Evolutionary conservation across 2,888 invertebrate genomes (phyloP).

Genomic region (Trachelus troglodyta): DNA sequence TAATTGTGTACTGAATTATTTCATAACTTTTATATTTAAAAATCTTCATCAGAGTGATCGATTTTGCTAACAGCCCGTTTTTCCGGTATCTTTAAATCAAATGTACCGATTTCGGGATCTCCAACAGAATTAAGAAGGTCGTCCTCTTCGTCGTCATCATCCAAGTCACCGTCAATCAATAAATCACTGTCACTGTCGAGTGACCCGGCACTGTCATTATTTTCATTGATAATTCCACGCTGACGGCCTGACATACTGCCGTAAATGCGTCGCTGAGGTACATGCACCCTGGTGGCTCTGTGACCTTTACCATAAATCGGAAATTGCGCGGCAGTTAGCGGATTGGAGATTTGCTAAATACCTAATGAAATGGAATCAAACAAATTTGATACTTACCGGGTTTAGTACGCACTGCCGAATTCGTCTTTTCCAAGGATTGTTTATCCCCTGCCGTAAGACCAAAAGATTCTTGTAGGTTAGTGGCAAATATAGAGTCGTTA

Average conservation of each 20-base stretch:
- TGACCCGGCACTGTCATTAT: conserved; percentile 56
- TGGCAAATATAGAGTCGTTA: conserved; percentile 61
- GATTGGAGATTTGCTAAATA: conserved; percentile 4
- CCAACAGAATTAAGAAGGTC: conserved; percentile 62
- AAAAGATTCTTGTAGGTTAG: conserved; percentile 56
- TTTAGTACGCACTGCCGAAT: conserved; percentile 37
- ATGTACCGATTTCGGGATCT: conserved; percentile 46
- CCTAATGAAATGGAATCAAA: background rate
- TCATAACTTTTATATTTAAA: conserved; percentile 36
- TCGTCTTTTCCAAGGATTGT: conserved; percentile 41
- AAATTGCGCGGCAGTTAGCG: background rate
- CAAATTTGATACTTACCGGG: conserved; percentile 32
- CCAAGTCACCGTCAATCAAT: conserved; percentile 72
- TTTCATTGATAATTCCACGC: conserved; percentile 53
- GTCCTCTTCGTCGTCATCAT: conserved; percentile 73
- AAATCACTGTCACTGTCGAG: conserved; percentile 67
- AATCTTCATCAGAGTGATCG: conserved; percentile 62
- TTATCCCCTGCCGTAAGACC: conserved; percentile 49
- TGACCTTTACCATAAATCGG: conserved; percentile 18
- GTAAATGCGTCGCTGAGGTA: conserved; percentile 68
- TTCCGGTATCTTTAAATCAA: conserved; percentile 53
- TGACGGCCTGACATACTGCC: conserved; percentile 70
- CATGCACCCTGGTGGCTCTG: conserved; percentile 6
- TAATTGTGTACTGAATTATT: background rate
- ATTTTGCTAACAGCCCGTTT: conserved; percentile 56